Evolutionary conservation across 2,113 vertebrate genomes (phyloP).

Genomic region (Crotophaga sulcirostris): DNA sequence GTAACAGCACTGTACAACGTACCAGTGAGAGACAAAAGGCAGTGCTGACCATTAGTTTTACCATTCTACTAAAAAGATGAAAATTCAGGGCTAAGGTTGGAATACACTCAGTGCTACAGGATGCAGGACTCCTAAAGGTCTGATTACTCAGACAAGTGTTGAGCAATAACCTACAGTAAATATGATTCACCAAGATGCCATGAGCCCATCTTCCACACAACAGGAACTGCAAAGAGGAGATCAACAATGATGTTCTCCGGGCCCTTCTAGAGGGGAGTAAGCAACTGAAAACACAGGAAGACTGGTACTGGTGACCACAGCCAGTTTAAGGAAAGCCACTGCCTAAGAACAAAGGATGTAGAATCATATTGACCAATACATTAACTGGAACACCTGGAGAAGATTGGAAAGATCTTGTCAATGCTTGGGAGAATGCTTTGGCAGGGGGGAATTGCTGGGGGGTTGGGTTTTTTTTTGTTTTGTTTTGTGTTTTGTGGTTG

Average conservation of each 20-base stretch:
- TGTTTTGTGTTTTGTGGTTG: background rate
- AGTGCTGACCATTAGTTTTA: background rate
- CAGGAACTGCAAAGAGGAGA: background rate
- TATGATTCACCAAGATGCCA: constrained; percentile 50
- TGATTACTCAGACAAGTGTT: constrained; percentile 36
- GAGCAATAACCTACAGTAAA: constrained; percentile 51
- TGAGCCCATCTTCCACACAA: background rate
- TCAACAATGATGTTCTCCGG: background rate
- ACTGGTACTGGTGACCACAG: background rate
- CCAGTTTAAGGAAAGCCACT: background rate
- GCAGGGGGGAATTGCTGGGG: no score
- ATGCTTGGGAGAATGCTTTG: background rate
- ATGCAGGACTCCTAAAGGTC: background rate
- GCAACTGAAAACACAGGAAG: background rate
- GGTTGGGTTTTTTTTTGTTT: no score
- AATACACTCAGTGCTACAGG: background rate
- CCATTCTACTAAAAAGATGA: background rate
- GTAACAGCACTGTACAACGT: background rate
- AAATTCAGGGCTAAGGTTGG: background rate
- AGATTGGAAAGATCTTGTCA: background rate
- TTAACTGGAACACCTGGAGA: background rate
- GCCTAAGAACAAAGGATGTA: background rate
- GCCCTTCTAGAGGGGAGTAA: background rate
- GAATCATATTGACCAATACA: background rate
- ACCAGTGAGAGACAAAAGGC: background rate